Conservation (phyloP, 1,140 invertebrate species). For the Caligus rogercresseyi region DNA sequence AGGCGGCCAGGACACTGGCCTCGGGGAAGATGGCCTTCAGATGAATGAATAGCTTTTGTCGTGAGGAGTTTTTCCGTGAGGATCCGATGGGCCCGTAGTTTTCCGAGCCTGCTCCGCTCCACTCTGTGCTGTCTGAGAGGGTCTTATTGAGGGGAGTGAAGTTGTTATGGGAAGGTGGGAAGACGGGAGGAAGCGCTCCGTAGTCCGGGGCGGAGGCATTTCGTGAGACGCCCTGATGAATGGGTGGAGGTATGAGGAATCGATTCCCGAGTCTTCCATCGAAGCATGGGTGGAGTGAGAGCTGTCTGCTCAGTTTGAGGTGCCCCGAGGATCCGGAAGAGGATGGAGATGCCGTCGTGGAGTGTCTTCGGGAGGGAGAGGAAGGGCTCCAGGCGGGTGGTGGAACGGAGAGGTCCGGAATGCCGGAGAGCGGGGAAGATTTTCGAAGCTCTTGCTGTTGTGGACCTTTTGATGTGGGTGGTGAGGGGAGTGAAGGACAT, state of each 20-base stretch:
- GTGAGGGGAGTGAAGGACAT: background rate
- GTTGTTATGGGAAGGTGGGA: constrained; percentile 19
- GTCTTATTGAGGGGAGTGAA: constrained; percentile 9
- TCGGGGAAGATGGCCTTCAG: constrained; percentile 69
- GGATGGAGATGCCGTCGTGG: constrained; percentile 20
- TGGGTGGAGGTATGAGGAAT: constrained; percentile 20
- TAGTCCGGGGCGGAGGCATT: constrained; percentile 55
- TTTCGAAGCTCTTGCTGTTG: background rate
- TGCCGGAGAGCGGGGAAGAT: background rate
- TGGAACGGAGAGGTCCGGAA: constrained; percentile 1
- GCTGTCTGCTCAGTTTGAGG: constrained; percentile 26
- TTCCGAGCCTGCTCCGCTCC: constrained; percentile 7
- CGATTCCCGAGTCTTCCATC: background rate
- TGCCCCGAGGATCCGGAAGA: constrained; percentile 21
- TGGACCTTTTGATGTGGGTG: background rate
- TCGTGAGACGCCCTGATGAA: constrained; percentile 43
- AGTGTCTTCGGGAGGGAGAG: background rate
- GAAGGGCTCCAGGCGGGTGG: background rate
- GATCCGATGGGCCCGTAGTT: constrained; percentile 26
- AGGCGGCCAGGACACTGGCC: constrained; percentile 60
- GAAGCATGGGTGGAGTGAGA: constrained; percentile 3
- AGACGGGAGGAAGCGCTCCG: constrained; percentile 21
- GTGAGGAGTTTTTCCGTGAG: constrained; percentile 36
- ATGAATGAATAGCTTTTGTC: constrained; percentile 59
- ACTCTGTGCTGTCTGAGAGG: constrained; percentile 27